Evolutionary conservation across 2,113 vertebrate genomes (phyloP).

Genomic region (Phainopepla nitens): DNA sequence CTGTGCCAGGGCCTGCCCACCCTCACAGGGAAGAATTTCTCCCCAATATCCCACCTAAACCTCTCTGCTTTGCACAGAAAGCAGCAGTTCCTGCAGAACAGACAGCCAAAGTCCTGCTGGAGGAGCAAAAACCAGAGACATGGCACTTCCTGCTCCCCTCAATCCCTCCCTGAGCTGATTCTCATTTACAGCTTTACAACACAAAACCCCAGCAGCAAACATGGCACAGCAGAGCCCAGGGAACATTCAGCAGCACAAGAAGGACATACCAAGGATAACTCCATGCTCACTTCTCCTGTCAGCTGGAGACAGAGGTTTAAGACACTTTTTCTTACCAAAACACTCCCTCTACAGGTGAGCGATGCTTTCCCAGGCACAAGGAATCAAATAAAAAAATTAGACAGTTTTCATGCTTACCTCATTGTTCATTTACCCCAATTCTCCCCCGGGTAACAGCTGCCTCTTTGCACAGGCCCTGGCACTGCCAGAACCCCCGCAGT

Average conservation of each 20-base stretch:
- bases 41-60: accelerated
- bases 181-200: not conserved
- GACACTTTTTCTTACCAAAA: not conserved
- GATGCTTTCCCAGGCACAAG: not conserved
- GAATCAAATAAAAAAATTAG: accelerated
- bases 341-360: not conserved
- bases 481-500: not conserved
- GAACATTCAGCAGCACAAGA: not conserved
- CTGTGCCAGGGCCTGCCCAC: not conserved
- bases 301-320: not conserved
- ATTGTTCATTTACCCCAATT: accelerated
- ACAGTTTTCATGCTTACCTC: not conserved
- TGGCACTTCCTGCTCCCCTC: not conserved
- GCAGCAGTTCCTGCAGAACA: not conserved
- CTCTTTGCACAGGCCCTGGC: not conserved
- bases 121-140: accelerated
- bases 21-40: not conserved
- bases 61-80: not conserved
- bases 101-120: not conserved
- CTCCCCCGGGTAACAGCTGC: accelerated
- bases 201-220: not conserved
- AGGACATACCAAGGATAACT: accelerated
- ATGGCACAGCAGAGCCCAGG: not conserved
- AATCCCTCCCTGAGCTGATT: accelerated
- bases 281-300: accelerated